These are phyloP conservation scores for Pelobates cultripes DNA, from an alignment of 2,797 vertebrate genomes.

Conservation along the genomic window DNA sequence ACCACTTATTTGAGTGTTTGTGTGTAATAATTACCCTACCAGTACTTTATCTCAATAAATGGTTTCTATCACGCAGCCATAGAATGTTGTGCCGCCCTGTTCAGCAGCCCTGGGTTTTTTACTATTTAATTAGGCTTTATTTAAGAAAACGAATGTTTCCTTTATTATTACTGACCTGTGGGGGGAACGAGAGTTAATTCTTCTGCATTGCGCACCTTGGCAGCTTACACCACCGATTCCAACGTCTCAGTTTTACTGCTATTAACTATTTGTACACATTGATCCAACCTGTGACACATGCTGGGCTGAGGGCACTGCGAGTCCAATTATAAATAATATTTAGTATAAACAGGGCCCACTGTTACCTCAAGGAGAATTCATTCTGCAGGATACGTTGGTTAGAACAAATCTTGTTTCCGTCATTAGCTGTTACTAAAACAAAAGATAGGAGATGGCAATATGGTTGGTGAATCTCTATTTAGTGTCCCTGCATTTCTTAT, in stretches of 20 bases:
- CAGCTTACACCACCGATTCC: not conserved
- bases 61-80: slow-evolving; percentile 51
- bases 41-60: slow-evolving; percentile 49
- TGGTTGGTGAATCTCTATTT: no score
- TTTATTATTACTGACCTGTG: not conserved
- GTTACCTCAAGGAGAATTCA: no score
- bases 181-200: not conserved
- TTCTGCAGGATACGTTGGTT: no score
- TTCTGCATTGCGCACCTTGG: slow-evolving; percentile 2
- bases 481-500: no score
- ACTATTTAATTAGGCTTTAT: slow-evolving; percentile 8
- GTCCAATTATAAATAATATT: no score
- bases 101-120: not conserved
- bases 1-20: not conserved
- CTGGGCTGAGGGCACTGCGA: no score
- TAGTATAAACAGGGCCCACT: no score
- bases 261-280: no score
- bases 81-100: not conserved
- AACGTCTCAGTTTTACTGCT: not conserved
- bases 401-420: no score
- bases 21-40: not conserved
- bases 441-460: no score
- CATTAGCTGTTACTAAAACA: no score
- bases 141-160: slow-evolving; percentile 2
- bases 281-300: no score